These are phyloP conservation scores for Homalodisca vitripennis DNA, from an alignment of 1,140 invertebrate species.

Conservation along the genomic window DNA sequence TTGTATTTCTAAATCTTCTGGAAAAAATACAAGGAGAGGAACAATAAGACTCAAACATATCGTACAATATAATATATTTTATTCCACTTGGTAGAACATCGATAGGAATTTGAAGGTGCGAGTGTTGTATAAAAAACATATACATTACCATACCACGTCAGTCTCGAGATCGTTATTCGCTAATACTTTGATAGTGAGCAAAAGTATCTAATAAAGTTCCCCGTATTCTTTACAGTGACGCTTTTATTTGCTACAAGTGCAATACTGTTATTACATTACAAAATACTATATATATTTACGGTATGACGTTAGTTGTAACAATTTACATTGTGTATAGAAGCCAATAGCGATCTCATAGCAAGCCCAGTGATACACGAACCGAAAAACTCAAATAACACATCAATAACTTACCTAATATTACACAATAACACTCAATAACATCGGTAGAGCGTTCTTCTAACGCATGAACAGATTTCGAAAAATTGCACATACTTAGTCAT, in stretches of 20 bases:
- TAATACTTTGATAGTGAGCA: not conserved
- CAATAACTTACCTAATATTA: not conserved
- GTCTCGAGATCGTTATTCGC: slow-evolving; percentile 2
- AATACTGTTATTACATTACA: not conserved
- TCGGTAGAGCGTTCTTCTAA: not conserved
- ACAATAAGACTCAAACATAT: too few species aligned
- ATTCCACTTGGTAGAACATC: slow-evolving; percentile 17
- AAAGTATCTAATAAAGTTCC: not conserved
- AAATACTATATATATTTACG: not conserved
- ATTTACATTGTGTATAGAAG: not conserved
- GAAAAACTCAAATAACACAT: not conserved
- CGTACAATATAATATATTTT: slow-evolving; percentile 15
- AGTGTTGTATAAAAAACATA: slow-evolving; percentile 21
- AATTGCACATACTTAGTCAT: too few species aligned
- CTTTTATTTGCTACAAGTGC: not conserved
- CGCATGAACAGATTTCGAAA: not conserved
- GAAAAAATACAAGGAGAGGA: too few species aligned
- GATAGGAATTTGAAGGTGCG: slow-evolving; percentile 13
- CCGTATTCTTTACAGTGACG: not conserved
- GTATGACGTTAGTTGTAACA: not conserved
- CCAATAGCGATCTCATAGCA: not conserved
- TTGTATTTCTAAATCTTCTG: too few species aligned
- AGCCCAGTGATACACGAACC: not conserved
- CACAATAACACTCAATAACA: not conserved
- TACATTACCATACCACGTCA: not conserved